phyloP scores from a whole-genome alignment of 2,113 vertebrate genomes.

The Chamaetylas fuelleborni region DNA sequence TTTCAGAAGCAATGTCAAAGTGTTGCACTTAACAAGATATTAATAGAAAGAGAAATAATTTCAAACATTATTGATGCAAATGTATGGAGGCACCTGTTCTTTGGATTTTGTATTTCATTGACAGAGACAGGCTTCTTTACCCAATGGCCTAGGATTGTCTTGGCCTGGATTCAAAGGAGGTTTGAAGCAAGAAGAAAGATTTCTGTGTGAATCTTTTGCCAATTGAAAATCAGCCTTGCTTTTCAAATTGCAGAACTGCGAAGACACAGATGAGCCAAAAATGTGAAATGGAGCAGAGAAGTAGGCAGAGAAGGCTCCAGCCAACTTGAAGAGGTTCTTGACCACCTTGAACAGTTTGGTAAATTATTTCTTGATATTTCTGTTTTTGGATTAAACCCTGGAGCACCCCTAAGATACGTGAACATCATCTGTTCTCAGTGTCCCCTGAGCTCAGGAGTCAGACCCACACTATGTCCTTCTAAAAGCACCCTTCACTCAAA shows the following conservation, averaged over 20 bases:
- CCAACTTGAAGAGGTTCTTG: not conserved
- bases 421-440: not conserved
- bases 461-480: not conserved
- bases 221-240: not conserved
- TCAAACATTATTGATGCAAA: not conserved
- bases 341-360: not conserved
- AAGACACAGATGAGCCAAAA: not conserved
- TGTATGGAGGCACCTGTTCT: not conserved
- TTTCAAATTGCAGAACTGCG: not conserved
- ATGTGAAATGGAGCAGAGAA: not conserved
- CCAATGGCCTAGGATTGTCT: not conserved
- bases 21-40: not conserved
- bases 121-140: not conserved
- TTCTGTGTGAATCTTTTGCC: not conserved
- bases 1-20: not conserved
- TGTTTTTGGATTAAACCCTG: not conserved
- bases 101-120: not conserved
- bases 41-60: not conserved
- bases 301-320: not conserved
- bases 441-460: not conserved
- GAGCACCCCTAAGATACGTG: not conserved
- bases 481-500: not conserved
- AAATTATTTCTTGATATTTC: not conserved
- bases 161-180: not conserved
- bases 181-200: not conserved